phyloP scores from a whole-genome alignment of 1,140 invertebrate genomes.

The Aphaenogaster floridana region DNA sequence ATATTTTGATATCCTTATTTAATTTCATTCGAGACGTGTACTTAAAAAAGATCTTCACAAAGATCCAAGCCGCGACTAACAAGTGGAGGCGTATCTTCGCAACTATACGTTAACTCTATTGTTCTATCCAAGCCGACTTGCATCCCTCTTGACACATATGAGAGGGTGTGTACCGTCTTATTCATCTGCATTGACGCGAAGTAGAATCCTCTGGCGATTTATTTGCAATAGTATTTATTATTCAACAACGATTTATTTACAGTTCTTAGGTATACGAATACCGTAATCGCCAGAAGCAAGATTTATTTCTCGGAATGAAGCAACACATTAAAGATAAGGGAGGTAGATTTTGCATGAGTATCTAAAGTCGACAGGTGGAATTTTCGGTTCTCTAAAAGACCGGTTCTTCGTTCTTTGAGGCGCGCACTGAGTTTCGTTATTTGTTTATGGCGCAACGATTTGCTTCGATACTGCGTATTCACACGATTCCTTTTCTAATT shows the following conservation, averaged over 20 bases:
- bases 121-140: slow-evolving; percentile 33
- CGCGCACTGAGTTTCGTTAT: slow-evolving; percentile 35
- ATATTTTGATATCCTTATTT: background rate
- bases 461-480: slow-evolving; percentile 47
- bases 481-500: slow-evolving; percentile 68
- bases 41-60: background rate
- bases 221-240: background rate
- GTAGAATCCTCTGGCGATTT: slow-evolving; percentile 14
- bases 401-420: slow-evolving; percentile 55
- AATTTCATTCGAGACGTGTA: background rate
- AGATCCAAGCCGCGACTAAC: slow-evolving; percentile 16
- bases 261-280: slow-evolving; percentile 7
- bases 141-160: slow-evolving; percentile 69
- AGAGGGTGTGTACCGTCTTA: slow-evolving; percentile 63
- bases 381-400: slow-evolving; percentile 63
- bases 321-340: background rate
- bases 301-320: slow-evolving; percentile 2
- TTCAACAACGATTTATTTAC: slow-evolving; percentile 6
- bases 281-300: slow-evolving; percentile 4
- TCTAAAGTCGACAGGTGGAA: slow-evolving; percentile 18
- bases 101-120: slow-evolving; percentile 55
- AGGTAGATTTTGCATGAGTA: background rate
- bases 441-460: slow-evolving; percentile 68
- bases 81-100: slow-evolving; percentile 49
- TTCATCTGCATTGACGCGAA: slow-evolving; percentile 60